These are phyloP conservation scores for Naja naja DNA, from an alignment of 2,113 vertebrate genomes.

Conservation along the genomic window DNA sequence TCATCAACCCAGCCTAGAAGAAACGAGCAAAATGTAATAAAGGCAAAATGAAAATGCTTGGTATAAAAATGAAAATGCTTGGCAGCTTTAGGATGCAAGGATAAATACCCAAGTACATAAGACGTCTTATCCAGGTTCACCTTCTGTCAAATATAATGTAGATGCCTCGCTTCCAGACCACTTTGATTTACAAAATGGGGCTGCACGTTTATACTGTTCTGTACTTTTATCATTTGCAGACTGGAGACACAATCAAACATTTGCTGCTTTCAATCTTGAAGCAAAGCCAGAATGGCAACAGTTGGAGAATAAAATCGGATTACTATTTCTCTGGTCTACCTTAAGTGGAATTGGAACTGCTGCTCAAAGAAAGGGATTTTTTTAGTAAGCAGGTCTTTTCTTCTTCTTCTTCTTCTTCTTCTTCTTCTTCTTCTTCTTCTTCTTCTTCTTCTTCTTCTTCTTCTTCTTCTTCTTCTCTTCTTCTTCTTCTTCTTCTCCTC, in stretches of 20 bases:
- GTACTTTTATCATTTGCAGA: constrained; percentile 41
- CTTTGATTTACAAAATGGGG: constrained; percentile 39
- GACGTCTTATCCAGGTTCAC: neutral
- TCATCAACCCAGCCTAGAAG: neutral
- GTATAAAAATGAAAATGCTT: neutral
- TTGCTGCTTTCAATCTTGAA: constrained; percentile 46
- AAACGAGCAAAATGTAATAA: neutral
- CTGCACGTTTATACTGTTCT: neutral
- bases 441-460: accelerated
- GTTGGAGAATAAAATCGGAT: constrained; percentile 57
- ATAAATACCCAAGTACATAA: neutral
- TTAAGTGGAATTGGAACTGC: constrained; percentile 57
- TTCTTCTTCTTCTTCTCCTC: too few species aligned
- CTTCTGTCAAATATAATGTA: constrained; percentile 32
- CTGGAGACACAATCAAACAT: constrained; percentile 53
- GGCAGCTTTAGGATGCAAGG: neutral
- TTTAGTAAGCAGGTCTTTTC: neutral
- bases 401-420: accelerated
- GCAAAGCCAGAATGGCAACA: constrained; percentile 17
- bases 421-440: accelerated
- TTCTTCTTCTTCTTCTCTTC: too few species aligned
- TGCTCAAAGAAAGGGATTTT: constrained; percentile 42
- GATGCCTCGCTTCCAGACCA: neutral
- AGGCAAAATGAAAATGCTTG: neutral
- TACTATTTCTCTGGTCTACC: constrained; percentile 37